These are phyloP conservation scores for Wiebesia pumilae DNA, from an alignment of 1,140 invertebrate genomes.

Conservation along the genomic window DNA sequence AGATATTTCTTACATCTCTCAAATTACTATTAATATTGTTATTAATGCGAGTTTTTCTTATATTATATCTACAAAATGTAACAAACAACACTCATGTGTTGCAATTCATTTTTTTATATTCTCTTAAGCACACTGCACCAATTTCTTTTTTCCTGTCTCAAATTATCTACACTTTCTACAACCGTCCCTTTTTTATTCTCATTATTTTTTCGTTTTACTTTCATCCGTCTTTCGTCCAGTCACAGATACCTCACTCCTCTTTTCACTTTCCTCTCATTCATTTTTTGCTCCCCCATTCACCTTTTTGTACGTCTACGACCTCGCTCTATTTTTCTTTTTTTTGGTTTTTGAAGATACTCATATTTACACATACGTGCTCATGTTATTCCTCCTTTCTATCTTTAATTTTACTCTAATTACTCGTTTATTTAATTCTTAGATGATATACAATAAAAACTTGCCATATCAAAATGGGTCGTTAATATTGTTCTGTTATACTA, in stretches of 20 bases:
- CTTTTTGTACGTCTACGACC: constrained; percentile 5
- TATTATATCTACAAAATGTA: background rate
- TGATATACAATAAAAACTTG: background rate
- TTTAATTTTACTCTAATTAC: background rate
- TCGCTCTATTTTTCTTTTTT: constrained; percentile 36
- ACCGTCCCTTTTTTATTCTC: constrained; percentile 11
- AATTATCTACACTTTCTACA: constrained; percentile 42
- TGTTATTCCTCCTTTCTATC: background rate
- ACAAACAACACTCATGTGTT: background rate
- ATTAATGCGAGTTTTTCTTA: background rate
- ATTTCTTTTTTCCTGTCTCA: constrained; percentile 34
- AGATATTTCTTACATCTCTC: background rate
- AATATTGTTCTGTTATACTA: too few species aligned
- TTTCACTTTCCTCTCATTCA: constrained; percentile 55
- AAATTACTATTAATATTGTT: background rate
- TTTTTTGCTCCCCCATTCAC: constrained; percentile 34
- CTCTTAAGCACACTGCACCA: constrained; percentile 2
- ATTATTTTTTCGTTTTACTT: constrained; percentile 47
- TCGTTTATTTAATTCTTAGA: background rate
- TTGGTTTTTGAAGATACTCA: background rate
- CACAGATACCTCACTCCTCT: constrained; percentile 9
- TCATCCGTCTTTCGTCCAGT: constrained; percentile 35
- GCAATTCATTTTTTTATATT: constrained; percentile 14
- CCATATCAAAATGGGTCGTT: too few species aligned
- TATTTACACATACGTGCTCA: background rate